Evolutionary conservation across 2,113 vertebrate genomes (phyloP).

Genomic region (Syngnathus floridae): DNA sequence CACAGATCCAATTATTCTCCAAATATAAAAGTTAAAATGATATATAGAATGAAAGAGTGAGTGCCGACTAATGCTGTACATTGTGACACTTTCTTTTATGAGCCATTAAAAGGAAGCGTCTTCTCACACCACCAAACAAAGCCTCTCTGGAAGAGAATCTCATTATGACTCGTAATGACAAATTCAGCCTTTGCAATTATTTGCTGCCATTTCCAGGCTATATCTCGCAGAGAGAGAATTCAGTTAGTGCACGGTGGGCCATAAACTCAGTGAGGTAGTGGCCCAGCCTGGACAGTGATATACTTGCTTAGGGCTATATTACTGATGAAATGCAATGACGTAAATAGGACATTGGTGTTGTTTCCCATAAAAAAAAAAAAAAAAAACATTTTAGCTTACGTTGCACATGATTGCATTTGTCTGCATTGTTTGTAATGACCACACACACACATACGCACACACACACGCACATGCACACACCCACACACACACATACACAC

Average conservation of each 20-base stretch:
- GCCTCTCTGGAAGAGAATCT: constrained; percentile 60
- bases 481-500: too few species aligned
- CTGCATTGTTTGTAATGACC: not conserved
- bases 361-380: constrained; percentile 5
- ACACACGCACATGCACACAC: too few species aligned
- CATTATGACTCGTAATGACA: constrained; percentile 70
- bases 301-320: constrained; percentile 37
- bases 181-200: constrained; percentile 68
- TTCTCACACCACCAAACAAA: constrained; percentile 56
- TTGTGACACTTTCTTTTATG: constrained; percentile 62
- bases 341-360: constrained; percentile 24
- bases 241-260: constrained; percentile 39
- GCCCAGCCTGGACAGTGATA: constrained; percentile 42
- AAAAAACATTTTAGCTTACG: not conserved
- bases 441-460: not conserved
- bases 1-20: constrained; percentile 48
- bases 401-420: not conserved
- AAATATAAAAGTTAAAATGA: constrained; percentile 52
- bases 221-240: constrained; percentile 54
- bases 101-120: constrained; percentile 52
- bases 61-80: constrained; percentile 42
- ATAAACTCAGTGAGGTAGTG: constrained; percentile 54
- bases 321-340: constrained; percentile 44
- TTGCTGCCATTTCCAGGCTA: constrained; percentile 56
- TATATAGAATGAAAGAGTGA: constrained; percentile 51